Percentiles rank a stretch among this genome's conserved stretches.
These are phyloP conservation scores for Furcifer pardalis DNA, from an alignment of 2,797 vertebrate genomes.

Conservation along the genomic window DNA sequence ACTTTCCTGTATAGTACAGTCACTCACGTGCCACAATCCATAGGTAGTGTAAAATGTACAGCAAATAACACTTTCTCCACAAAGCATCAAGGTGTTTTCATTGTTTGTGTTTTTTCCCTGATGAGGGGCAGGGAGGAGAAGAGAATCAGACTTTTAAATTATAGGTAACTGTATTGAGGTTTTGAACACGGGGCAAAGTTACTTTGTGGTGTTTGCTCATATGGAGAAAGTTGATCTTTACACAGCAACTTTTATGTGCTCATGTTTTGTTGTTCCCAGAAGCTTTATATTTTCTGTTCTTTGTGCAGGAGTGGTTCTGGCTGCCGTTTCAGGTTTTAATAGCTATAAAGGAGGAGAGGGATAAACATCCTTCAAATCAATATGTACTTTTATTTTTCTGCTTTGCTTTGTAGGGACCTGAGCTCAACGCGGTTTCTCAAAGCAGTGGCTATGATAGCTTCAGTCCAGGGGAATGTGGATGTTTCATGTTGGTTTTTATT, in stretches of 20 bases:
- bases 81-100: neutral
- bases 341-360: too few relatives aligned
- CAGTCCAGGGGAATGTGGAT: neutral
- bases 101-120: neutral
- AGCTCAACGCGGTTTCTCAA: neutral
- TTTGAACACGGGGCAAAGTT: neutral
- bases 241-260: neutral
- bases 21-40: conserved; percentile 2
- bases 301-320: neutral
- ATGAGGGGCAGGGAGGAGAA: too few relatives aligned
- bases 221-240: neutral
- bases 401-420: neutral
- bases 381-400: neutral
- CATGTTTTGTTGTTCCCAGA: neutral
- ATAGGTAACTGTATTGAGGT: neutral
- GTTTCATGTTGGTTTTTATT: neutral
- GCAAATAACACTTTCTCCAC: neutral
- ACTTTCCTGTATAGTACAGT: conserved; percentile 37
- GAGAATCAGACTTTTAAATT: neutral
- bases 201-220: neutral
- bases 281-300: neutral
- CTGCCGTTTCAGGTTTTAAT: neutral
- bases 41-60: neutral
- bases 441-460: neutral
- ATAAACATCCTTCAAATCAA: neutral